Percentiles rank a stretch among this genome's conserved stretches.
phyloP scores from a whole-genome alignment of 1,140 invertebrate genomes.

The Drosophila paulistorum region DNA sequence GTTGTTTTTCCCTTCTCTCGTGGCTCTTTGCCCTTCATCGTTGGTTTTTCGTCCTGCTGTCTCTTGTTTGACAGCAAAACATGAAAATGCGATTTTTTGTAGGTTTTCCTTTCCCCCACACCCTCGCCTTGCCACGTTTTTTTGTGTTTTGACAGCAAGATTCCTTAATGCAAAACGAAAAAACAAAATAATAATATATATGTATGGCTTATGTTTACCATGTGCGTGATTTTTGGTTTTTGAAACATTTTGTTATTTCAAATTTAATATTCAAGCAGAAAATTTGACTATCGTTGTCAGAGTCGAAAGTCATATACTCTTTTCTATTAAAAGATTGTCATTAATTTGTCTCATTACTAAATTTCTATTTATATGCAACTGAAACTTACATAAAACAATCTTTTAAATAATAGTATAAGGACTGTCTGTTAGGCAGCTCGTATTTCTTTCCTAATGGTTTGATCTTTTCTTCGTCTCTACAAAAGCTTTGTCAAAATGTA shows the following conservation, averaged over 20 bases:
- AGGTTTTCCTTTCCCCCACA: not conserved
- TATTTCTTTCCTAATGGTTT: too few species aligned
- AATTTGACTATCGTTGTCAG: not conserved
- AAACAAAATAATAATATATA: not conserved
- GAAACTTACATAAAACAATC: too few species aligned
- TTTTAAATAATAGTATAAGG: too few species aligned
- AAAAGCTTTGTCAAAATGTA: too few species aligned
- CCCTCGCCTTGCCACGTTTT: too few species aligned
- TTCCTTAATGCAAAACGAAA: not conserved
- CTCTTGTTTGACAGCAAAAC: slow-evolving; percentile 17
- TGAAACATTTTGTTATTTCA: not conserved
- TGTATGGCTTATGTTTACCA: slow-evolving; percentile 1
- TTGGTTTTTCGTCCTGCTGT: not conserved
- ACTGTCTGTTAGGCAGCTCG: too few species aligned
- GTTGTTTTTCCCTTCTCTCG: not conserved
- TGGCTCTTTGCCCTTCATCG: not conserved
- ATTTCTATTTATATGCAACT: too few species aligned
- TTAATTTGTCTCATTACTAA: too few species aligned
- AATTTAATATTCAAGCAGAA: slow-evolving; percentile 5
- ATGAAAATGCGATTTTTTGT: slow-evolving; percentile 18
- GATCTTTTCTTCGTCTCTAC: too few species aligned
- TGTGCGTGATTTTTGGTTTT: slow-evolving; percentile 11
- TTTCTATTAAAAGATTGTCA: too few species aligned
- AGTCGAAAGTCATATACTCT: not conserved
- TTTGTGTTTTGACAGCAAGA: slow-evolving; percentile 6